A percentile compares a stretch with the other conserved stretches of the same genome.
These are phyloP conservation scores for Diphyllodes magnificus DNA, from an alignment of 2,113 vertebrate species.

Conservation along the genomic window DNA sequence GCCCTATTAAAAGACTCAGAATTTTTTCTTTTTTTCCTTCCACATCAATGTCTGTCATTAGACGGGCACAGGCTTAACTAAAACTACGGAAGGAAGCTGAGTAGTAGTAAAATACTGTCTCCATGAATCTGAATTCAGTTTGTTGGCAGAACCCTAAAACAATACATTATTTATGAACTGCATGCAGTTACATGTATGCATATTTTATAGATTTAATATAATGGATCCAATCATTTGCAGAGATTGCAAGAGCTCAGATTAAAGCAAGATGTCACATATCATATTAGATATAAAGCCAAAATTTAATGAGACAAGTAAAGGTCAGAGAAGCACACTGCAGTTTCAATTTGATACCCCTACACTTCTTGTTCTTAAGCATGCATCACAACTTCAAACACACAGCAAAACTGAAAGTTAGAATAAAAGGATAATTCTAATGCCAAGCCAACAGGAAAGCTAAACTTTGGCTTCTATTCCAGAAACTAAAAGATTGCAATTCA, in stretches of 20 bases:
- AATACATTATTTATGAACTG: conserved; percentile 57
- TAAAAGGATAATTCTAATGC: neutral
- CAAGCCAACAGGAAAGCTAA: neutral
- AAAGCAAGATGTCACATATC: conserved; percentile 59
- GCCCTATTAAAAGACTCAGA: neutral
- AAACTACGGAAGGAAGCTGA: conserved; percentile 9
- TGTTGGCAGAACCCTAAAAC: conserved; percentile 39
- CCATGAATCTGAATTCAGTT: neutral
- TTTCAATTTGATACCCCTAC: neutral
- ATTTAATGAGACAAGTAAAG: conserved; percentile 62
- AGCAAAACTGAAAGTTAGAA: neutral
- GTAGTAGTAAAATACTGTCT: neutral
- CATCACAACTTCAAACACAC: neutral
- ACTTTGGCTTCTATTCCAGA: neutral
- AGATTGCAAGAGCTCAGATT: conserved; percentile 34
- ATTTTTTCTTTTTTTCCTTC: neutral
- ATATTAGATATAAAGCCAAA: conserved; percentile 39
- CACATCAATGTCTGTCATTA: neutral
- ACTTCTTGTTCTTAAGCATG: neutral
- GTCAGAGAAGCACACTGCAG: conserved; percentile 33
- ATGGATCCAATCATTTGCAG: conserved; percentile 39
- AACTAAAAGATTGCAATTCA: neutral
- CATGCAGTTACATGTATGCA: conserved; percentile 19
- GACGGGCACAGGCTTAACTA: neutral
- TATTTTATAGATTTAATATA: conserved; percentile 56